Conservation (phyloP, 2,113 vertebrate species). For the Aix galericulata region DNA sequence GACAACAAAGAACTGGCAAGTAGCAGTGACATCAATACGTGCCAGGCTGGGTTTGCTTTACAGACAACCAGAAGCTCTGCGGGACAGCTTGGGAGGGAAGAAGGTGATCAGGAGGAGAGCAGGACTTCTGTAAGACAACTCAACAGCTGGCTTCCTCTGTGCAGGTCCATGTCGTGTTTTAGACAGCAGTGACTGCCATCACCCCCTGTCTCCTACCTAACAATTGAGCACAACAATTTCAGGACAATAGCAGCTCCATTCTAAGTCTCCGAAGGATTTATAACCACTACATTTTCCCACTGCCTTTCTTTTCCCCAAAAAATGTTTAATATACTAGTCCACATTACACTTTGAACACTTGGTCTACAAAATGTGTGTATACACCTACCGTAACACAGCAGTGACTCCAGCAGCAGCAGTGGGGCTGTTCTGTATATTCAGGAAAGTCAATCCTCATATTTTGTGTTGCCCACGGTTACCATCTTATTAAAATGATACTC, state of each 20-base stretch:
- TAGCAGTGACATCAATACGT: not conserved
- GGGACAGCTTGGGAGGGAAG: not conserved
- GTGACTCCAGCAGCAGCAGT: not conserved
- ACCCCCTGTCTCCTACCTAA: not conserved
- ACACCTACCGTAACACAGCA: not conserved
- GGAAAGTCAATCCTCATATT: not conserved
- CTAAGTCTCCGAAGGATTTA: not conserved
- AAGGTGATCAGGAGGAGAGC: not conserved
- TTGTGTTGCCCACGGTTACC: not conserved
- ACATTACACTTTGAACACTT: not conserved
- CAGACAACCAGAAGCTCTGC: not conserved
- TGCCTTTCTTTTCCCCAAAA: not conserved
- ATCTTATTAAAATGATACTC: not conserved
- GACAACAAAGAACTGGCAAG: not conserved
- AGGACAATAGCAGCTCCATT: not conserved
- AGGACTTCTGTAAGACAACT: not conserved
- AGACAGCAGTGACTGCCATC: not conserved
- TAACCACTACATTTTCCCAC: not conserved
- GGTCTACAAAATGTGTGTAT: not conserved
- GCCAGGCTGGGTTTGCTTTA: not conserved
- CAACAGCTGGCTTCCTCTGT: not conserved
- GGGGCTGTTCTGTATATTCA: not conserved
- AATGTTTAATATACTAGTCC: not conserved
- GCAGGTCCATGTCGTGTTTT: rapidly evolving
- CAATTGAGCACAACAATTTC: not conserved